Evolutionary conservation across 2,113 vertebrate species (phyloP).

Genomic region (Siphamia tubifer): DNA sequence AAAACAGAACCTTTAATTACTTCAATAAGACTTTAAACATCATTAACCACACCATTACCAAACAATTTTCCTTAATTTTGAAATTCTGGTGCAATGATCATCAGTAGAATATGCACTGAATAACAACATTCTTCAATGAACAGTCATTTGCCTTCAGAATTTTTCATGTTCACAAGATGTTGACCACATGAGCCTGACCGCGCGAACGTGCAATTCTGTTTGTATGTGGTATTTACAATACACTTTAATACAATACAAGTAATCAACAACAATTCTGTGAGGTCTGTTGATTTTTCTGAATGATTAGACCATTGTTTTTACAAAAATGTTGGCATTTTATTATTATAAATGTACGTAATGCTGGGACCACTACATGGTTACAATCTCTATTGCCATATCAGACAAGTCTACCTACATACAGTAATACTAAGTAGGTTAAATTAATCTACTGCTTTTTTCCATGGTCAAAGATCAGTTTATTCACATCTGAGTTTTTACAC

Average conservation of each 20-base stretch:
- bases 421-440: too few species aligned
- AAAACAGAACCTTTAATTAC: too few species aligned
- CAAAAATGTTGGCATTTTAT: too few species aligned
- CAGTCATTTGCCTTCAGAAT: not conserved
- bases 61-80: not conserved
- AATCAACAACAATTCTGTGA: too few species aligned
- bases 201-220: not conserved
- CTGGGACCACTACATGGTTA: too few species aligned
- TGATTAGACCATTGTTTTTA: too few species aligned
- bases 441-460: not conserved
- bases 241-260: too few species aligned
- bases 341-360: too few species aligned
- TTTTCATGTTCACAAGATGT: not conserved
- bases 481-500: not conserved
- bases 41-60: not conserved
- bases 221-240: not conserved
- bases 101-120: not conserved
- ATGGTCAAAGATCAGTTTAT: too few species aligned
- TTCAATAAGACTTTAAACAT: conserved; percentile 10
- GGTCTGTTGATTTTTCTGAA: too few species aligned
- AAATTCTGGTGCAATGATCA: not conserved
- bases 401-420: too few species aligned
- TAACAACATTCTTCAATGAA: not conserved
- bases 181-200: not conserved
- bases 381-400: too few species aligned